Percentiles rank a stretch among this genome's conserved stretches.
phyloP scores from a whole-genome alignment of 2,113 vertebrate genomes.

The Heterotis niloticus region DNA sequence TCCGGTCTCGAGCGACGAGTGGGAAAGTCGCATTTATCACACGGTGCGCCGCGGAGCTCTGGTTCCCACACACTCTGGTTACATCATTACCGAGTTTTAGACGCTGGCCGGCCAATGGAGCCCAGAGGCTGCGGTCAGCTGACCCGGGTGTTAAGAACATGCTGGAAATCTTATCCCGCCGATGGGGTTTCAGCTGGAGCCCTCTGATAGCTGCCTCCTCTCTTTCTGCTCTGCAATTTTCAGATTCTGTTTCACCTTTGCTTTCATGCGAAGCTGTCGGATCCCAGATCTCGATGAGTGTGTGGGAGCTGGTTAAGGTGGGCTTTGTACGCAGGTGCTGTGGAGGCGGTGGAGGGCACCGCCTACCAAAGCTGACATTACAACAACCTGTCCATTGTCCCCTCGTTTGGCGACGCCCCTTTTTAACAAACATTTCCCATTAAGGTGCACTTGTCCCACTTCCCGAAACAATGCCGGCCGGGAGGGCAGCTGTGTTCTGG shows the following conservation, averaged over 20 bases:
- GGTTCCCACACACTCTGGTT: constrained; percentile 99
- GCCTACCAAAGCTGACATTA: constrained; percentile 53
- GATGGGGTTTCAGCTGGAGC: constrained; percentile 90
- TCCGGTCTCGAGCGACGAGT: constrained; percentile 72
- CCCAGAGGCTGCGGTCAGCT: constrained; percentile 71
- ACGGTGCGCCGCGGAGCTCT: constrained; percentile 61
- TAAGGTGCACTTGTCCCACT: constrained; percentile 29
- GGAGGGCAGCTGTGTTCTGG: neutral
- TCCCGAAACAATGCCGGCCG: constrained; percentile 8
- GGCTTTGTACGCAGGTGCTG: constrained; percentile 61
- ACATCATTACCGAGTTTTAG: constrained; percentile 93
- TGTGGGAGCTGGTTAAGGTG: constrained; percentile 43
- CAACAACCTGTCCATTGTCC: constrained; percentile 32
- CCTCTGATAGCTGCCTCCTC: constrained; percentile 89
- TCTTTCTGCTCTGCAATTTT: constrained; percentile 90
- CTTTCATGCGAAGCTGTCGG: constrained; percentile 87
- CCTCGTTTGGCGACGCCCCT: constrained; percentile 35
- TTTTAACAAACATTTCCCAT: constrained; percentile 31
- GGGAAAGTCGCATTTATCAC: constrained; percentile 93
- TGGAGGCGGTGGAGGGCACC: constrained; percentile 55
- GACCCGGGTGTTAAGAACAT: constrained; percentile 83
- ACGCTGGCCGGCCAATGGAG: constrained; percentile 80
- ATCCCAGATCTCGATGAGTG: constrained; percentile 79
- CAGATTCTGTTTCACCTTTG: constrained; percentile 97
- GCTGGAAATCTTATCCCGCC: constrained; percentile 81